Percentiles rank a stretch among this genome's conserved stretches.
Evolutionary conservation across 2,888 invertebrate genomes (phyloP).

Genomic region (Unio pictorum): DNA sequence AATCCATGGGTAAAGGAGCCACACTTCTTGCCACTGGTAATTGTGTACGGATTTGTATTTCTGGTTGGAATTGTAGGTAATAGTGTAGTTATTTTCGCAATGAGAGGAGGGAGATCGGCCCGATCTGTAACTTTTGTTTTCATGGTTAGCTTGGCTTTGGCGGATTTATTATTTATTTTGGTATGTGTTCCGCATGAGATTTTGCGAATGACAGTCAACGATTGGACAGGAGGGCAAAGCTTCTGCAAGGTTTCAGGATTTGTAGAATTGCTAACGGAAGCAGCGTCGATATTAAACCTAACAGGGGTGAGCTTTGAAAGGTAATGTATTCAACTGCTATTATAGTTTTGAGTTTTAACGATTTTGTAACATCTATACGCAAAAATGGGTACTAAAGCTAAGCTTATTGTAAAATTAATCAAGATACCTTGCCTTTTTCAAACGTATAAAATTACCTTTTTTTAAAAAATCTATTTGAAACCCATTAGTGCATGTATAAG

Average conservation of each 20-base stretch:
- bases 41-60: slow-evolving; percentile 62
- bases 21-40: slow-evolving; percentile 58
- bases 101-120: slow-evolving; percentile 69
- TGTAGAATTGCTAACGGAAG: slow-evolving; percentile 73
- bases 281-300: slow-evolving; percentile 74
- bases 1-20: slow-evolving; percentile 52
- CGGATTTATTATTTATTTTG: slow-evolving; percentile 73
- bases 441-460: no score
- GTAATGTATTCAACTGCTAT: slow-evolving; percentile 55
- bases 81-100: slow-evolving; percentile 71
- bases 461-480: no score
- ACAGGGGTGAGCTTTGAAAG: slow-evolving; percentile 75
- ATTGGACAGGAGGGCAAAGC: slow-evolving; percentile 72
- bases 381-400: no score
- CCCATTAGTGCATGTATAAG: no score
- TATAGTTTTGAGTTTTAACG: no score
- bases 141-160: slow-evolving; percentile 68
- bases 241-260: slow-evolving; percentile 74
- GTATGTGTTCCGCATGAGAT: slow-evolving; percentile 73
- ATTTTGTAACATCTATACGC: no score
- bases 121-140: slow-evolving; percentile 68
- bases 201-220: slow-evolving; percentile 69
- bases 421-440: not conserved
- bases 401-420: not conserved
- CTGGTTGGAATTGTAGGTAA: slow-evolving; percentile 73